A percentile compares a stretch with the other conserved stretches of the same genome.
Evolutionary conservation across 2,888 invertebrate genomes (phyloP).

Genomic region (Plebejus argus): DNA sequence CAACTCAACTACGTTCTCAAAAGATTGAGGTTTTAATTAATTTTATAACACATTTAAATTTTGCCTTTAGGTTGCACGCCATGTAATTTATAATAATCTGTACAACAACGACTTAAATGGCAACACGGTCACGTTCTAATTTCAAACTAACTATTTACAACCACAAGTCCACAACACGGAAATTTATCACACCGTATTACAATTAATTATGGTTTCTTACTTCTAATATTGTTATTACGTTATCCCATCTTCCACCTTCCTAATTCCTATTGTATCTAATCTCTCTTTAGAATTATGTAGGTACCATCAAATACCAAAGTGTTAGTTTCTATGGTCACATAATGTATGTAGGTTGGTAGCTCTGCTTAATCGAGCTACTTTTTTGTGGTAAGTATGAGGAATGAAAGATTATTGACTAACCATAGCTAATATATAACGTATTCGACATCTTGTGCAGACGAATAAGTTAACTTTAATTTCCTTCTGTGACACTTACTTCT

Average conservation of each 20-base stretch:
- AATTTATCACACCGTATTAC: constrained; percentile 11
- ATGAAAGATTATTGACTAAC: neutral
- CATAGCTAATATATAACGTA: neutral
- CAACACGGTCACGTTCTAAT: constrained; percentile 25
- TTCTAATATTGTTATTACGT: neutral
- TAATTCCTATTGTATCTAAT: neutral
- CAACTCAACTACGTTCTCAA: no score
- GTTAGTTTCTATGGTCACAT: no score
- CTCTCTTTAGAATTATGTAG: no score
- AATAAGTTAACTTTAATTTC: neutral
- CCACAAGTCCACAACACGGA: neutral
- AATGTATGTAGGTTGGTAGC: neutral
- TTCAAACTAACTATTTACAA: constrained; percentile 19
- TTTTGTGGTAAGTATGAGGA: neutral
- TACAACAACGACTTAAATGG: constrained; percentile 22
- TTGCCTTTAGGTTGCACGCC: neutral
- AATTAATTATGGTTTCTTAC: neutral
- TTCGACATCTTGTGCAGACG: neutral
- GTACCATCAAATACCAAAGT: no score
- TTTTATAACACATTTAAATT: constrained; percentile 1
- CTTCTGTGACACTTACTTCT: no score
- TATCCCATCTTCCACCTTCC: neutral
- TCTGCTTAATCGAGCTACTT: neutral
- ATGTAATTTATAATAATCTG: neutral
- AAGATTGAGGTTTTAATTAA: neutral